Base-by-base conservation (phyloP, 2,888 invertebrate species). In the Ophion ventricosus region DNA sequence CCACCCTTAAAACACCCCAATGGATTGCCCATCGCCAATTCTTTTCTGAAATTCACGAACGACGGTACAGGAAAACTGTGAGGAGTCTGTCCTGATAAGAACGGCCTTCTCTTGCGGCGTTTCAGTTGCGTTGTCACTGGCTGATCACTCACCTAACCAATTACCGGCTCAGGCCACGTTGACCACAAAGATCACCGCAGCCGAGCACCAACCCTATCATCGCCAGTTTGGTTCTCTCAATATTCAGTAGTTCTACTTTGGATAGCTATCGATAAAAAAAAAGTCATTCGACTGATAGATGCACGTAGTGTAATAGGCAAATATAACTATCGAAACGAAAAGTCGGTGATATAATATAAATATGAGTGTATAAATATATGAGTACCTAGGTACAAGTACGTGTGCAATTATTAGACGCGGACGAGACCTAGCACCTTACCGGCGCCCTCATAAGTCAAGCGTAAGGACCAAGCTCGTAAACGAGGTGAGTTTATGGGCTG, bases 391-490 rank as follows among this genome's bases (percentile, higher is more conserved):
- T 69, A 69, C 17, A 10, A 57, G 57, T 57, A 23, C 20, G 29
- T 3, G 64, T n/a, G 57, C 56, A 5, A 72, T 72, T 72, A 72
- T 43, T 63, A 66, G 29, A 40, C 49, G 40, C 66, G 70, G 56
- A 75, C 81, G 75, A 82, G 72, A 61, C n/a, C 56, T 17, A 66
- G 66, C 72, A 75, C 54, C 84, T 79, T 78, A 72, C 72, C 17
- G 70, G 78, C 43, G 66, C 61, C 57, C 75, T 67, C 84, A 80
- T 82, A 82, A 84, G 72, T 84, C 82, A 84, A 64, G 78, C 72
- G 84, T 76, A 82, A 76, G 84, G 57, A 75, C 79, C 73, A 66
- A 84, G 82, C 84, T 84, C 84, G 82, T 84, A 84, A 84, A 84
- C 84, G 84, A 67, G 61, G 70, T 25, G 79, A 79, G 72, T 84